Percentiles rank a stretch among this genome's conserved stretches.
phyloP scores from a whole-genome alignment of 35 echinoderm and acorn worm species.

The Stichopus chloronotus region DNA sequence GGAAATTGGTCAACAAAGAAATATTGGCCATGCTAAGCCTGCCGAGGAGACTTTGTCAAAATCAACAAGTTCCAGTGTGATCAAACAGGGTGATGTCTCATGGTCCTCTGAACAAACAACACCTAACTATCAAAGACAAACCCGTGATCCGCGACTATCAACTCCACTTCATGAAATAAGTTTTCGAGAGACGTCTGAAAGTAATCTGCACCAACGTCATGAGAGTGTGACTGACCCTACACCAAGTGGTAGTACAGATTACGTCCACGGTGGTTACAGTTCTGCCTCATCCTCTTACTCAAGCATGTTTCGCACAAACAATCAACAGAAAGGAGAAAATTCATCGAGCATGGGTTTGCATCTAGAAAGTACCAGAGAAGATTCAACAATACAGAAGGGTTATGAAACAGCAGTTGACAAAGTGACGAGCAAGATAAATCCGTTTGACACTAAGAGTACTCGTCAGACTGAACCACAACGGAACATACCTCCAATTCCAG shows the following conservation, averaged over 20 bases:
- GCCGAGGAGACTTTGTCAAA: not conserved
- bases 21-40: not conserved
- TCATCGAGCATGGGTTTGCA: not conserved
- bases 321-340: slow-evolving; percentile 3
- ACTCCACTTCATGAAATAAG: not conserved
- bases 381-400: not conserved
- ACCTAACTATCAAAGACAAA: slow-evolving; percentile 1
- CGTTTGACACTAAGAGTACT: not conserved
- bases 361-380: not conserved
- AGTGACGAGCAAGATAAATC: not conserved
- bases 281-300: not conserved
- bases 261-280: not conserved
- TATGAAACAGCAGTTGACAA: not conserved
- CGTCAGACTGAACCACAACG: not conserved
- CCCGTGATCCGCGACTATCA: not conserved
- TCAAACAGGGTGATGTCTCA: not conserved
- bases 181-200: not conserved
- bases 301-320: not conserved
- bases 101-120: not conserved
- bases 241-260: not conserved
- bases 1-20: not conserved
- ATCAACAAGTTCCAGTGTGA: not conserved
- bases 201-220: not conserved
- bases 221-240: not conserved
- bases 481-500: slow-evolving; percentile 37